Evolutionary conservation across 2,113 vertebrate genomes (phyloP).

Genomic region (Malurus melanocephalus): DNA sequence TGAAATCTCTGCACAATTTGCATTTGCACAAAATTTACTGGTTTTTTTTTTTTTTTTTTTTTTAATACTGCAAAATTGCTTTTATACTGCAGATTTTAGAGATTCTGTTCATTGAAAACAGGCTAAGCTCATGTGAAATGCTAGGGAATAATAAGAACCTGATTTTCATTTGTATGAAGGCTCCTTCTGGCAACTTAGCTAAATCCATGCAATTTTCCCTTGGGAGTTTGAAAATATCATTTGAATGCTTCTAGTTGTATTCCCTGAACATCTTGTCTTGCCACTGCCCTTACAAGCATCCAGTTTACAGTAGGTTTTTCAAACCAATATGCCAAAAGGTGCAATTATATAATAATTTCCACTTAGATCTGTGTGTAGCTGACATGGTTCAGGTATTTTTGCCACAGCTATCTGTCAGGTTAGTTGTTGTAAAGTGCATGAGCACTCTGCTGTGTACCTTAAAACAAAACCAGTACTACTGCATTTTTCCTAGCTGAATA

Average conservation of each 20-base stretch:
- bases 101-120: neutral
- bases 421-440: neutral
- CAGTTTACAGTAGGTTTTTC: neutral
- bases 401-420: neutral
- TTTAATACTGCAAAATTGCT: neutral
- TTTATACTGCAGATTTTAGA: neutral
- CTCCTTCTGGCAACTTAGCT: neutral
- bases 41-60: neutral
- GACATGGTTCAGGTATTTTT: neutral
- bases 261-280: neutral
- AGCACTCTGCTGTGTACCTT: neutral
- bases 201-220: neutral
- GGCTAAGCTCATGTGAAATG: neutral
- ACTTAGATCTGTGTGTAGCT: neutral
- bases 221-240: neutral
- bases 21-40: too few species aligned
- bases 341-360: neutral
- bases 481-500: neutral
- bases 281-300: neutral
- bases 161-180: neutral
- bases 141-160: neutral
- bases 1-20: too few species aligned
- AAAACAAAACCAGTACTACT: neutral
- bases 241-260: neutral
- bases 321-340: neutral